These are phyloP conservation scores for Conus ventricosus DNA, from an alignment of 1,140 invertebrate species.

Conservation along the genomic window DNA sequence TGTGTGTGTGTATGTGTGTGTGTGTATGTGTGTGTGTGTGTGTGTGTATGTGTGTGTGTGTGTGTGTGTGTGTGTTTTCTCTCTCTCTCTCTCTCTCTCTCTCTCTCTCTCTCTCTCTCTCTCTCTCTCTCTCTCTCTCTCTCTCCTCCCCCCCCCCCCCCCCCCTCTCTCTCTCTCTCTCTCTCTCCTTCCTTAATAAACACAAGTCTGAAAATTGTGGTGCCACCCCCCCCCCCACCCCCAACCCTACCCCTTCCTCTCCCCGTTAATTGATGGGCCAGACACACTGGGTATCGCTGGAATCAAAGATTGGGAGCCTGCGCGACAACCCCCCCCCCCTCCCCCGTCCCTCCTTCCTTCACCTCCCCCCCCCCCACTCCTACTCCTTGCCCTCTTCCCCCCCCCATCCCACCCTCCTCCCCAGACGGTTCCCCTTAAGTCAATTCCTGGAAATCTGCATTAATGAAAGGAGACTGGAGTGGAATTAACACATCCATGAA, in stretches of 20 bases:
- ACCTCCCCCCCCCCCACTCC: not conserved
- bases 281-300: too few relatives aligned
- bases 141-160: not conserved
- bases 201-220: not conserved
- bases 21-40: too few relatives aligned
- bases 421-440: not conserved
- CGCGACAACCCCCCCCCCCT: not conserved
- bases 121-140: not conserved
- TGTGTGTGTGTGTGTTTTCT: too few relatives aligned
- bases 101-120: not conserved
- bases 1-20: too few relatives aligned
- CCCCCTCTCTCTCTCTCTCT: not conserved
- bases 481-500: slow-evolving; percentile 17
- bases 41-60: too few relatives aligned
- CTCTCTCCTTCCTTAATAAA: not conserved
- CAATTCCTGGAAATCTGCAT: slow-evolving; percentile 5
- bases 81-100: too few relatives aligned
- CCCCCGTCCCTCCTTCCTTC: not conserved
- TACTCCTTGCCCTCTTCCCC: not conserved
- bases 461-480: slow-evolving; percentile 4
- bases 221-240: not conserved
- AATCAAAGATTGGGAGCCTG: too few relatives aligned
- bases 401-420: not conserved
- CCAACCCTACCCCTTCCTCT: too few relatives aligned
- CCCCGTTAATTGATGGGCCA: too few relatives aligned